These are phyloP conservation scores for Drosophila sordidapex DNA, from an alignment of 2,888 invertebrate genomes.

Conservation along the genomic window DNA sequence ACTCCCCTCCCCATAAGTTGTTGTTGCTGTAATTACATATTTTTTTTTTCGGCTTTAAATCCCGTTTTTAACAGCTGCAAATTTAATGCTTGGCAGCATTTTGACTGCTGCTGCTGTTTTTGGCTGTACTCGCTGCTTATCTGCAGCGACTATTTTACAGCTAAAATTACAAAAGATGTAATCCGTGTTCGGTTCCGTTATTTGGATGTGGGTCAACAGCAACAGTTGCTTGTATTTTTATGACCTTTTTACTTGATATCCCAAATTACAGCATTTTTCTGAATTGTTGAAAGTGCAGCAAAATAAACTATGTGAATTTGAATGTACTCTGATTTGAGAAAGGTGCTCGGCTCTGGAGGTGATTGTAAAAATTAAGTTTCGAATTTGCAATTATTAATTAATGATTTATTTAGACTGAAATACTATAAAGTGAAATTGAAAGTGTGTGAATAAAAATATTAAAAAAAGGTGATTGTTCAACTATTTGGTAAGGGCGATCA, in stretches of 20 bases:
- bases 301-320: not conserved
- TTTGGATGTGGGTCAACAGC: constrained; percentile 54
- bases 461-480: not conserved
- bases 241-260: not conserved
- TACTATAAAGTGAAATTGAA: not conserved
- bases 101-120: constrained; percentile 25
- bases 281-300: not conserved
- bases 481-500: not conserved
- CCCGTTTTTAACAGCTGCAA: constrained; percentile 68
- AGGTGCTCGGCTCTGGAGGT: not conserved
- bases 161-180: constrained; percentile 66
- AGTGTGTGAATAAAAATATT: not conserved
- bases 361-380: not conserved
- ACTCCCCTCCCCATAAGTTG: not conserved
- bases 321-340: not conserved
- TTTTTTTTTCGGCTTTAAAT: constrained; percentile 30
- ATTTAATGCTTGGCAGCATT: constrained; percentile 56
- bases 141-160: constrained; percentile 42
- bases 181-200: constrained; percentile 31
- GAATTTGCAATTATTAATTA: not conserved
- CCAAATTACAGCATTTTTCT: not conserved
- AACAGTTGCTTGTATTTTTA: constrained; percentile 11
- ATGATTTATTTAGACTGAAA: not conserved
- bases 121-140: constrained; percentile 23
- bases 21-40: constrained; percentile 7